Evolutionary conservation across 2,888 invertebrate genomes (phyloP).

Genomic region (Helleia helle): DNA sequence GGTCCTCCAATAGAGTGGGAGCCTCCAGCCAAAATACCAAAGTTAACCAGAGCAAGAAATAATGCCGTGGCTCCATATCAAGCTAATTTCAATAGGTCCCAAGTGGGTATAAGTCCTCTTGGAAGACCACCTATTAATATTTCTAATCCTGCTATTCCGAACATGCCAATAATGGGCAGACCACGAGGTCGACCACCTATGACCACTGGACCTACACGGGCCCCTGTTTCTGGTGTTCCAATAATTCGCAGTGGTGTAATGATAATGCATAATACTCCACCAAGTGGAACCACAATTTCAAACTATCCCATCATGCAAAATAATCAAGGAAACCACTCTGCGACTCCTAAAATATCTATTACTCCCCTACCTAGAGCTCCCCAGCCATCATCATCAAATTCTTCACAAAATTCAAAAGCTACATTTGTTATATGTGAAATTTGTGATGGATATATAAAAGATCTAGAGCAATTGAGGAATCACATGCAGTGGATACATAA

Average conservation of each 20-base stretch:
- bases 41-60: constrained; percentile 64
- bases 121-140: constrained; percentile 50
- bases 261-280: constrained; percentile 78
- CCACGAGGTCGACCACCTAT: constrained; percentile 66
- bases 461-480: constrained; percentile 93
- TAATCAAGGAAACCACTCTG: constrained; percentile 54
- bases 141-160: constrained; percentile 35
- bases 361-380: constrained; percentile 87
- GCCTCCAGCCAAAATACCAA: constrained; percentile 94
- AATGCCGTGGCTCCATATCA: constrained; percentile 61
- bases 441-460: constrained; percentile 97
- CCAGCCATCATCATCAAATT: constrained; percentile 56
- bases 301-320: constrained; percentile 58
- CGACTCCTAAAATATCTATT: constrained; percentile 93
- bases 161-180: constrained; percentile 47
- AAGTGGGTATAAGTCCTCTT: constrained; percentile 57
- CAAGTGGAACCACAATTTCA: constrained; percentile 52
- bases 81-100: constrained; percentile 61
- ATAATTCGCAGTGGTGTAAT: constrained; percentile 76
- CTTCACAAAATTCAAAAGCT: constrained; percentile 75
- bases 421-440: constrained; percentile 97
- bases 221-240: constrained; percentile 59
- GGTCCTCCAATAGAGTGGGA: constrained; percentile 94
- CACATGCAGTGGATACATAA: constrained; percentile 99
- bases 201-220: constrained; percentile 34